Evolutionary conservation across 2,113 vertebrate genomes (phyloP).

Genomic region (Carassius carassius): DNA sequence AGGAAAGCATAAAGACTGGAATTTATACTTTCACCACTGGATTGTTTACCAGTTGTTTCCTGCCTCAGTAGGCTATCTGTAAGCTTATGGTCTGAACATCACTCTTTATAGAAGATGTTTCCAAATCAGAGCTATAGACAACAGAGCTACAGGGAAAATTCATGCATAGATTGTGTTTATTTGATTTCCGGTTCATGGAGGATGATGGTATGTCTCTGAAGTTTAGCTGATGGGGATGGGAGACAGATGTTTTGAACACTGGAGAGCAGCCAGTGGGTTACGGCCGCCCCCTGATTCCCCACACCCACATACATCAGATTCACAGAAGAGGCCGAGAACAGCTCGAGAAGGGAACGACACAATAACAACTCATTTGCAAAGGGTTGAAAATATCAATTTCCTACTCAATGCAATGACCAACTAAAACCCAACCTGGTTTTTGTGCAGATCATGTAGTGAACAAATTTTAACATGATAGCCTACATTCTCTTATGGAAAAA

Average conservation of each 20-base stretch:
- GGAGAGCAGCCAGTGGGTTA: constrained; percentile 1
- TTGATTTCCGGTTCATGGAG: not conserved
- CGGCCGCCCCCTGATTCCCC: constrained; percentile 24
- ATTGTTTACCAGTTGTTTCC: constrained; percentile 6
- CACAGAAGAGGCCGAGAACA: not conserved
- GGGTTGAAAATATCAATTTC: too few species aligned
- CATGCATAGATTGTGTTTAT: not conserved
- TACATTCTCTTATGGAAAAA: not conserved
- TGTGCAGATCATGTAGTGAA: not conserved
- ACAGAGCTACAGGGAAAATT: not conserved
- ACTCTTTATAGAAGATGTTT: not conserved
- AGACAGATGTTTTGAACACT: constrained; percentile 24
- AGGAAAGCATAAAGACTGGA: not conserved
- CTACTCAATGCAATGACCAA: too few species aligned
- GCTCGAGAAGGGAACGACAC: constrained; percentile 3
- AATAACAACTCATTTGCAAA: not conserved
- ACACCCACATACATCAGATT: constrained; percentile 32
- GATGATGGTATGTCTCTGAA: not conserved
- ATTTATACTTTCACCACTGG: not conserved
- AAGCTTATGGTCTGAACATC: not conserved
- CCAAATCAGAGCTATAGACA: not conserved
- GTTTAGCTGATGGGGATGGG: not conserved
- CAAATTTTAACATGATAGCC: not conserved
- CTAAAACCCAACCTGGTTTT: too few species aligned
- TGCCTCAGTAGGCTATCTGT: not conserved